A percentile compares a stretch with the other conserved stretches of the same genome.
These are phyloP conservation scores for Mormyrus lacerda DNA, from an alignment of 2,113 vertebrate genomes.

Conservation along the genomic window DNA sequence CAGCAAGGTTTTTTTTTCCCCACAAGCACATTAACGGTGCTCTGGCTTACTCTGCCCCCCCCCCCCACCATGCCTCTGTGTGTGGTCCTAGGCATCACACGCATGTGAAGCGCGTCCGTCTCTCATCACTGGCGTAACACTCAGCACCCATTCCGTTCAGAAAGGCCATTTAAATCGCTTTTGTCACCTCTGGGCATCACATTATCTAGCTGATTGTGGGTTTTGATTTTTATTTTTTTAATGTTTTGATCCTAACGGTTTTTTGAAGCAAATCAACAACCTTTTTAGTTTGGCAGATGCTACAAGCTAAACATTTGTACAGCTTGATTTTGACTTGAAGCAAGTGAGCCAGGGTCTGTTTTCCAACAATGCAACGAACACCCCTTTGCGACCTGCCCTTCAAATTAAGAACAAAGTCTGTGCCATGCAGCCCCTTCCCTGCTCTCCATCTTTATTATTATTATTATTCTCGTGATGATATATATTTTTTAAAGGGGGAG, in stretches of 20 bases:
- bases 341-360: neutral
- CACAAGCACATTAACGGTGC: neutral
- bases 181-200: neutral
- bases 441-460: neutral
- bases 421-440: neutral
- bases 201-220: neutral
- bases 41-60: neutral
- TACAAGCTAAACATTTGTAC: neutral
- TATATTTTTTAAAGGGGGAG: neutral
- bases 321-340: neutral
- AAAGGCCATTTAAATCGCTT: neutral
- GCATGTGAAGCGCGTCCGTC: neutral
- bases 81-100: conserved; percentile 8
- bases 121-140: neutral
- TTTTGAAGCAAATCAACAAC: neutral
- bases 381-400: neutral
- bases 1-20: neutral
- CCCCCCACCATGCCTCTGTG: neutral
- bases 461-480: neutral
- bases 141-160: neutral
- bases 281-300: neutral
- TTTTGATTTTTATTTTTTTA: neutral
- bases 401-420: neutral
- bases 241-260: neutral
- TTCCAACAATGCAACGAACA: conserved; percentile 1